Base-by-base conservation (phyloP, 1,140 invertebrate genomes). In the Triops cancriformis region DNA sequence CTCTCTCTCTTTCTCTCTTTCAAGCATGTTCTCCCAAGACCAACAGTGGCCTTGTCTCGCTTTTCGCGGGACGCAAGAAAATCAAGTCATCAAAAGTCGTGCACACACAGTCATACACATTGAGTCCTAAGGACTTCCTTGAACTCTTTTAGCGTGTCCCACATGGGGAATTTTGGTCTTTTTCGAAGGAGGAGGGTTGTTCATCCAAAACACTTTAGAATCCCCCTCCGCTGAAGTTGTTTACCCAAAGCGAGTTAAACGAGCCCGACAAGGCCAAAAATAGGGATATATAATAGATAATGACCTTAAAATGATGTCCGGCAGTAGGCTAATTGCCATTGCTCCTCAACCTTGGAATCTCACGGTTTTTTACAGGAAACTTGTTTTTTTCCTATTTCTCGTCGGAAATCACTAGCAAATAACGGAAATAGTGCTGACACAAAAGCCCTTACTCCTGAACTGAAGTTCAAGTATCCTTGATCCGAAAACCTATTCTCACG, bases 251-350 rank as follows among this genome's bases (percentile, higher is more conserved):
- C 14, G 23, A 64, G 51, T 23, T 45, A 64, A 64, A 64, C 23
- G 18, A 9, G 23, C 18, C 14, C 51, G 51, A 64, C 51, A 64
- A 64, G 51, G 51, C 51, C 51, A 64, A 18, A 64, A 64, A 64
- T 64, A 18, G n/a, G 23, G 23, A 10, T 23, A n/a, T 64, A 64
- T n/a, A 64, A 64, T 64, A 64, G 51, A 64, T 12, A 64, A 64
- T 64, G 51, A 64, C 51, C 51, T 64, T 64, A 64, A 64, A 64
- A 64, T 23, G 51, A 64, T 64, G 51, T 64, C 51, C 51, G 51
- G 51, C 51, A 64, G 18, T 64, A 64, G 51, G 51, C 51, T 64
- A 64, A 64, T 64, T 64, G 51, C 10, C 51, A 64, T 64, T 64
- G 51, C 5, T 64, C 51, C 51, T n/a, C 51, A 64, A 64, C 51